Evolutionary conservation across 2,797 vertebrate species (phyloP).

Genomic region (Heteromormyrus szaboi): DNA sequence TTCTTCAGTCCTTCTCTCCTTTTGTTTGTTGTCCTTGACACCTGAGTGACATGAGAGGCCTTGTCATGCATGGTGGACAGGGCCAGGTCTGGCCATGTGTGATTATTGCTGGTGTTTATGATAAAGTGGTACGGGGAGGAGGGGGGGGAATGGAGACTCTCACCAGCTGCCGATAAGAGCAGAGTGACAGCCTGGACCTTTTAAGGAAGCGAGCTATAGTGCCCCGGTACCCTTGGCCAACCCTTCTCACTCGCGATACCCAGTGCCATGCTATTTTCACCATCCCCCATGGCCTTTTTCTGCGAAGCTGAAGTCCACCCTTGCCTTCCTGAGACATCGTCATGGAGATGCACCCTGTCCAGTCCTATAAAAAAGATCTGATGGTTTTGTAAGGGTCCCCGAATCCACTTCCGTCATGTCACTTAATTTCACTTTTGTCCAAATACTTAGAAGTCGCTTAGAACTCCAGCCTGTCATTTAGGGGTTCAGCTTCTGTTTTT

Average conservation of each 20-base stretch:
- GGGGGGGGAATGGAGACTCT: background rate
- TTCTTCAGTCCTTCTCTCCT: background rate
- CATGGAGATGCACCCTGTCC: background rate
- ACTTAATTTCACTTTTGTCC: background rate
- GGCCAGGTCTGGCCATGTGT: background rate
- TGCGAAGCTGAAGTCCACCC: background rate
- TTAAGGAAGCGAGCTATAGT: slow-evolving; percentile 31
- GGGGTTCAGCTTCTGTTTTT: background rate
- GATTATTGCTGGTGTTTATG: background rate
- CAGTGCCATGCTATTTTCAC: background rate
- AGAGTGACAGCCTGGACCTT: slow-evolving; percentile 35
- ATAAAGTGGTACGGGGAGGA: background rate
- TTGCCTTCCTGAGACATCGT: background rate
- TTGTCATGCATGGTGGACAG: background rate
- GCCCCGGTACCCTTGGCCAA: background rate
- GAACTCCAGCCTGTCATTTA: background rate
- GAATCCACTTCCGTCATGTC: background rate
- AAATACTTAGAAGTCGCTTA: background rate
- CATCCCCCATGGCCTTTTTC: slow-evolving; percentile 12
- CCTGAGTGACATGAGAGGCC: background rate
- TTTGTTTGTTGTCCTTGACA: no score
- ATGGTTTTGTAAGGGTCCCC: background rate
- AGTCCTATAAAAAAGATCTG: background rate
- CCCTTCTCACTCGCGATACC: background rate
- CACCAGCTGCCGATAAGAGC: slow-evolving; percentile 20